Evolutionary conservation across 2,113 vertebrate genomes (phyloP).

Genomic region (Ammodytes dubius): DNA sequence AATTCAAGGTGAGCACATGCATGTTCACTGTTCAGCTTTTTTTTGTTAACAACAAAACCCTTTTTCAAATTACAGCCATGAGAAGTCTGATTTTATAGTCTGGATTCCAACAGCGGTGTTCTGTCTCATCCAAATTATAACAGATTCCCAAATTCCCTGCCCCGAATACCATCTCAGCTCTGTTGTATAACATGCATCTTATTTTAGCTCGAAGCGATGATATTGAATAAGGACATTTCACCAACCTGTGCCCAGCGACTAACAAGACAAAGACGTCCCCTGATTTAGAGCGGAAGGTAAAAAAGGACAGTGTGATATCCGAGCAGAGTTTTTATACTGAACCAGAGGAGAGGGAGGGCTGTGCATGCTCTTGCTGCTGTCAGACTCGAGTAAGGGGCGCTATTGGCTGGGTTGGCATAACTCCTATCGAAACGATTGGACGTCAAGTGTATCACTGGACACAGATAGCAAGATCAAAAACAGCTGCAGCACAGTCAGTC

Average conservation of each 20-base stretch:
- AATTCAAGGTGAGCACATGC: conserved; percentile 2
- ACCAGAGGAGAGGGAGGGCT: conserved; percentile 55
- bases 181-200: too few species aligned
- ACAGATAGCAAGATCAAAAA: conserved; percentile 58
- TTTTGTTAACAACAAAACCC: too few species aligned
- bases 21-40: not conserved
- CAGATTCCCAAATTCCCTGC: too few species aligned
- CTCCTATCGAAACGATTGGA: conserved; percentile 71
- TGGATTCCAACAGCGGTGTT: too few species aligned
- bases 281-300: conserved; percentile 59
- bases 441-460: conserved; percentile 37
- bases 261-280: conserved; percentile 53
- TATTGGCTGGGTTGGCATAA: conserved; percentile 75
- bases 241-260: conserved; percentile 68
- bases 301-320: conserved; percentile 79
- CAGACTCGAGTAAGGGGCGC: conserved; percentile 47
- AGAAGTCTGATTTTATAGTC: not conserved
- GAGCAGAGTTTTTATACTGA: conserved; percentile 78
- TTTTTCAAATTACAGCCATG: too few species aligned
- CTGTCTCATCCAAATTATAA: too few species aligned
- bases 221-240: conserved; percentile 4
- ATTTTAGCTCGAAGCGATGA: too few species aligned
- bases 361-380: conserved; percentile 53
- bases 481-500: conserved; percentile 65
- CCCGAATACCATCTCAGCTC: too few species aligned